Evolutionary conservation across 2,888 invertebrate species (phyloP).

Genomic region (Helicoverpa assulta): DNA sequence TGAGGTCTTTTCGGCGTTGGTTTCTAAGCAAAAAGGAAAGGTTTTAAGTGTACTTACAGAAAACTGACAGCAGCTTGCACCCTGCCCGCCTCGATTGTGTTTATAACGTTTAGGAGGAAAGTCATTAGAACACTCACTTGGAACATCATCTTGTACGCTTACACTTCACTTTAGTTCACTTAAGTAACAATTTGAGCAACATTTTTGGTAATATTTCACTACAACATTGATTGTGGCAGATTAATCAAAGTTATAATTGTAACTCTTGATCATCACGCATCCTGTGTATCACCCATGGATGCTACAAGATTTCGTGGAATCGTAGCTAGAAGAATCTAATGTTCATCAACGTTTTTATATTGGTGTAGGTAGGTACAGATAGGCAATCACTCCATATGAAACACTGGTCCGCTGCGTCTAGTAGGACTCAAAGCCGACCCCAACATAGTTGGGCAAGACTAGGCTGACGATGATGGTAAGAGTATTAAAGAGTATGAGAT

Average conservation of each 20-base stretch:
- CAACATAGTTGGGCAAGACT: no score
- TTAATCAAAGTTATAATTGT: background rate
- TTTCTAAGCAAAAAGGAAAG: no score
- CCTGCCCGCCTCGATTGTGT: slow-evolving; percentile 70
- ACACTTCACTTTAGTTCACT: slow-evolving; percentile 37
- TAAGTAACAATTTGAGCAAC: slow-evolving; percentile 56
- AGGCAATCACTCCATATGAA: no score
- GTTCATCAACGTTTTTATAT: no score
- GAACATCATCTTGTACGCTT: slow-evolving; percentile 67
- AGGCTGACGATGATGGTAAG: no score
- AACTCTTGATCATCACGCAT: background rate
- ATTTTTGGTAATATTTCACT: slow-evolving; percentile 32
- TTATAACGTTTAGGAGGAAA: slow-evolving; percentile 65
- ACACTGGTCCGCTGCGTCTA: no score
- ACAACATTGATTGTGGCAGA: background rate
- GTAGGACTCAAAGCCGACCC: no score
- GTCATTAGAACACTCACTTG: slow-evolving; percentile 65
- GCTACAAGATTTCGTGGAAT: no score
- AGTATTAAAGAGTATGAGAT: no score
- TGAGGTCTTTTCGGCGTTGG: no score
- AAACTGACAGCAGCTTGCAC: slow-evolving; percentile 86
- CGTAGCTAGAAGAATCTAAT: no score
- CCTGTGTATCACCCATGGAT: background rate
- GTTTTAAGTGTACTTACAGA: slow-evolving; percentile 75
- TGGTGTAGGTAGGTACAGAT: no score